Evolutionary conservation across 2,113 vertebrate genomes (phyloP).

Genomic region (Puma concolor): DNA sequence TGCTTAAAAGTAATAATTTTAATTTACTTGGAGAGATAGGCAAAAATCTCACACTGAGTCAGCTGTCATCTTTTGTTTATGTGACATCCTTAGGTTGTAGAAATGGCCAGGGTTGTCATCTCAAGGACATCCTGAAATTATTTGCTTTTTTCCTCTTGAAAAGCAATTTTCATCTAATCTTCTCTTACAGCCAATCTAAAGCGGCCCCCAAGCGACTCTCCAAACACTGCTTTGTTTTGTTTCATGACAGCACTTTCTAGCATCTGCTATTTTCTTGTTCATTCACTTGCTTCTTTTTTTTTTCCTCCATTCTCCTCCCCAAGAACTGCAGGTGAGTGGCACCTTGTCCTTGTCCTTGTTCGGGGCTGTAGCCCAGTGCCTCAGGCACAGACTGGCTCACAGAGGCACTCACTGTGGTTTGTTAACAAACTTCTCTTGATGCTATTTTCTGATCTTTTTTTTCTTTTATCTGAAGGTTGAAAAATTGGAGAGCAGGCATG

Average conservation of each 20-base stretch:
- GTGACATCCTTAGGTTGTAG: background rate
- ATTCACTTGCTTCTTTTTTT: background rate
- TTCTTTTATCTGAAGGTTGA: conserved; percentile 37
- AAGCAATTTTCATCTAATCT: background rate
- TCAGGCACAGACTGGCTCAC: background rate
- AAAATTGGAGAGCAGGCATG: conserved; percentile 54
- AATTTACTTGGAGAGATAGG: background rate
- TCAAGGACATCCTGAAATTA: background rate
- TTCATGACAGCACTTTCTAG: background rate
- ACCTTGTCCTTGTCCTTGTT: background rate
- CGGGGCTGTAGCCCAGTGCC: background rate
- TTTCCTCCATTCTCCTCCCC: too few relatives aligned
- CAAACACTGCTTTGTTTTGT: background rate
- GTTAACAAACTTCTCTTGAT: background rate
- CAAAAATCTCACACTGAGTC: background rate
- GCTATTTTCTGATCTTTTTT: conserved; percentile 38
- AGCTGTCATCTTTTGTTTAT: background rate
- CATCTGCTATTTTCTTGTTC: background rate
- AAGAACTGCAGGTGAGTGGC: too few relatives aligned
- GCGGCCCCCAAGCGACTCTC: background rate
- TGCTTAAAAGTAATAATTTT: background rate
- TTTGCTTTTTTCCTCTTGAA: conserved; percentile 10
- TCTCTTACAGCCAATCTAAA: background rate
- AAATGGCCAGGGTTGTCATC: background rate
- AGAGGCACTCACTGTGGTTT: background rate